These are phyloP conservation scores for Hemibagrus wyckioides DNA, from an alignment of 2,113 vertebrate species.

Conservation along the genomic window DNA sequence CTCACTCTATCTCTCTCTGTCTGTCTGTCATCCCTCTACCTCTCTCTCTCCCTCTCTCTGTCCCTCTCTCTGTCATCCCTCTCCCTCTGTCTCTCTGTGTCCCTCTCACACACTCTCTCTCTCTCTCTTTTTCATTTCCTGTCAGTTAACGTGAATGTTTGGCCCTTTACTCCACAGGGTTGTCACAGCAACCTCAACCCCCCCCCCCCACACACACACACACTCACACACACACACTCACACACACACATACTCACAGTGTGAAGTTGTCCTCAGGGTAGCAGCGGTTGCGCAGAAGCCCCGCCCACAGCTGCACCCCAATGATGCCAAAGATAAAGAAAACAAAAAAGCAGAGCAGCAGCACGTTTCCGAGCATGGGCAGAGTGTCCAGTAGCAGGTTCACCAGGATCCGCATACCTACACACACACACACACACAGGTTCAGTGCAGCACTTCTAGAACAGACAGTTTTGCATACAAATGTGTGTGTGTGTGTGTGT, in stretches of 20 bases:
- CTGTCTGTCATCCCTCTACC: neutral
- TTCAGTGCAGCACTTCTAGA: neutral
- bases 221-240: neutral
- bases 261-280: slow-evolving; percentile 89
- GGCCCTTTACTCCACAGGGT: neutral
- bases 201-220: neutral
- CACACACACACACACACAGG: slow-evolving; percentile 36
- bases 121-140: slow-evolving; percentile 29
- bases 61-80: neutral
- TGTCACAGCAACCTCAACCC: neutral
- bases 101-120: neutral
- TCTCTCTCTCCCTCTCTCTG: neutral
- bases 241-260: slow-evolving; percentile 74
- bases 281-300: slow-evolving; percentile 94
- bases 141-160: slow-evolving; percentile 1
- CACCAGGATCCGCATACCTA: slow-evolving; percentile 98
- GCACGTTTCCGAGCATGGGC: slow-evolving; percentile 98
- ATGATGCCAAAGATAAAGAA: slow-evolving; percentile 99
- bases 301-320: slow-evolving; percentile 97
- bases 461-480: neutral
- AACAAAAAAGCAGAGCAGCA: slow-evolving; percentile 98
- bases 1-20: neutral
- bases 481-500: neutral
- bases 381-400: slow-evolving; percentile 97
- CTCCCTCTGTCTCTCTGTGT: neutral